Evolutionary conservation across 2,797 vertebrate species (phyloP), one percentile per base, ranked within the genome.

Genomic region (Crenichthys baileyi): DNA sequence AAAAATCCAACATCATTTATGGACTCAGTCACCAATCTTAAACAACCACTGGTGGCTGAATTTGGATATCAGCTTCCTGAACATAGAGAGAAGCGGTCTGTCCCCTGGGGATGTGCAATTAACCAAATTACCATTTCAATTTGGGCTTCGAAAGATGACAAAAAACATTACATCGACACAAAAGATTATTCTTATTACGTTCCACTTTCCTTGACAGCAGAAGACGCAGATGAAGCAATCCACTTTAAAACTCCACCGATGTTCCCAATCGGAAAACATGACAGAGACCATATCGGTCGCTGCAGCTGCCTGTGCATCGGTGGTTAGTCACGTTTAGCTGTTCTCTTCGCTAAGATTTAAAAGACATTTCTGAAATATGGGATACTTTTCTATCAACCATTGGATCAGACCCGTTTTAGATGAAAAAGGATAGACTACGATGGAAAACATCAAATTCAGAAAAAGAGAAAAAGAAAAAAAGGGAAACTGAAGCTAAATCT

Each of bases 1-100:
- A 88, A 90, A 90, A 91, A 88, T 86, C 86, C 80, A 87, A 74
- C 44, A 86, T 31, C 5, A 50, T 58, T 67, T 48, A 75, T 2
- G 41, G 36, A 20, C 2, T 77, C 16, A n/a, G 18, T 41, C 24
- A 44, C 5, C 41, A 41, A n/a, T 73, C 29, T 56, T 44, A 55
- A 22, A 67, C 22, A 68, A 70, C 67, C 24, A 41, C 67, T 46
- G 5, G 67, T 22, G 16, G 67, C 67, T 46, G 16, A 26, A 24
- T 2, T 15, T 24, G 65, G 12, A 15, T 13, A 68, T 44, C 22
- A 15, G 63, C 36, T 41, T 65, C 39, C 31, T 39, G 61, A 39
- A 18, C 31, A n/a, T n/a, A 65, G 31, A 65, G 31, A 18, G 4
- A 67, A 67, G 36, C 41, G 63, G 11, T 68, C 12, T 44, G 5